phyloP scores from a whole-genome alignment of 2,888 invertebrate genomes.

The Microctonus brassicae region DNA sequence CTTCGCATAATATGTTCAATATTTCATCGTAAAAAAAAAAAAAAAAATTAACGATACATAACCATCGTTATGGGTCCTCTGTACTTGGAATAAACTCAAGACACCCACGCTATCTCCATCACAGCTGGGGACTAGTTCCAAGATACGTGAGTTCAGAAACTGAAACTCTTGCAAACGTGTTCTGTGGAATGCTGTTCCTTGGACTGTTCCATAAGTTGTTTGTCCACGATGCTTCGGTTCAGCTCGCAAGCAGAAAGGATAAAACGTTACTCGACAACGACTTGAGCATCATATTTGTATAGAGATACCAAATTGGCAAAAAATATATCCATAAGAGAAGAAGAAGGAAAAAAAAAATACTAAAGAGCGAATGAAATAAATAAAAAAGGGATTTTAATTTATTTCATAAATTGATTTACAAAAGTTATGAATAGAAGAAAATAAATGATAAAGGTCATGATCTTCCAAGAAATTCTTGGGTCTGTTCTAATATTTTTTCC shows the following conservation, averaged over 20 bases:
- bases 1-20: neutral
- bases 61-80: neutral
- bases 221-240: constrained; percentile 26
- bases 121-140: neutral
- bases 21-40: neutral
- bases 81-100: neutral
- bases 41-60: neutral
- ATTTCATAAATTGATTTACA: neutral
- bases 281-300: neutral
- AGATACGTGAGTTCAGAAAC: constrained; percentile 46
- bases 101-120: constrained; percentile 7
- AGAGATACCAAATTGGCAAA: constrained; percentile 15
- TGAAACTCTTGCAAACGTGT: constrained; percentile 59
- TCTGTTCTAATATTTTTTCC: neutral
- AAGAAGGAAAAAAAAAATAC: neutral
- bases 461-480: neutral
- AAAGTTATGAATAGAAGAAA: neutral
- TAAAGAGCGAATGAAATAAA: too few species aligned
- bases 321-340: neutral
- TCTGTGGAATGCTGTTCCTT: constrained; percentile 60
- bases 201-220: constrained; percentile 32
- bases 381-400: neutral
- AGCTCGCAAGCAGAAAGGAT: neutral
- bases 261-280: constrained; percentile 5
- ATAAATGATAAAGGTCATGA: constrained; percentile 1